Evolutionary conservation across 1,140 invertebrate species (phyloP), one percentile per base, ranked within the genome.

Genomic region (Tetramorium alpestre): DNA sequence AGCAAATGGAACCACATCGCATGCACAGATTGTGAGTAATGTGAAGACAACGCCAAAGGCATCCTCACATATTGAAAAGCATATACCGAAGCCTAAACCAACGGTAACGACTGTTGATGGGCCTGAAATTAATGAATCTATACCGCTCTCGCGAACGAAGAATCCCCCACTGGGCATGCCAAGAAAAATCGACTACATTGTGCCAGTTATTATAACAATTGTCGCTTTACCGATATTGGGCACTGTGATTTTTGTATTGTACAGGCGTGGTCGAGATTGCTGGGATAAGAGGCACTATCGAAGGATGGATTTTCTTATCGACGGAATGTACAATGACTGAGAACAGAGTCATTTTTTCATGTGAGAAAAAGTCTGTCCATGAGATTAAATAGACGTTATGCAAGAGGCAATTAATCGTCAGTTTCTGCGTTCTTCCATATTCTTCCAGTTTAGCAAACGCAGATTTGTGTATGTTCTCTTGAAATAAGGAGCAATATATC

Each of bases 261-360:
- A 97, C 77, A 97, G 96, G 93, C 94, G 96, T 89, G 96, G 97
- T 8, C 95, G 96, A 93, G 97, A 98, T 92, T 97, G 97, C 92
- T 97, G 97, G 97, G 96, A 97, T 88, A 97, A 97, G 87, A 96
- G 97, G 90, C 97, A 98, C 93, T 98, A 98, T 91, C 96, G 97
- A 87, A 95, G 97, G 91, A 97, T 98, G 97, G 97, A 98, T 95
- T 97, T 97, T 93, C 95, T 98, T 10, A 96, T 98, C 87, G 97
- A 98, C 94, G 97, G 97, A 88, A 97, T 98, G 97, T 98, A 98
- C 91, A 97, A 98, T 95, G 97, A 97, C 90, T 97, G 95, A 94
- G 41, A 67, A 7, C 18, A 33, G 33, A 33, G 33, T 33, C 33
- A 33, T 33, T 33, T 33, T 33, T 33, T 33, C 13, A 2, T 18